Base-by-base conservation (phyloP, 1,140 invertebrate species). In the Neodiprion virginianus region DNA sequence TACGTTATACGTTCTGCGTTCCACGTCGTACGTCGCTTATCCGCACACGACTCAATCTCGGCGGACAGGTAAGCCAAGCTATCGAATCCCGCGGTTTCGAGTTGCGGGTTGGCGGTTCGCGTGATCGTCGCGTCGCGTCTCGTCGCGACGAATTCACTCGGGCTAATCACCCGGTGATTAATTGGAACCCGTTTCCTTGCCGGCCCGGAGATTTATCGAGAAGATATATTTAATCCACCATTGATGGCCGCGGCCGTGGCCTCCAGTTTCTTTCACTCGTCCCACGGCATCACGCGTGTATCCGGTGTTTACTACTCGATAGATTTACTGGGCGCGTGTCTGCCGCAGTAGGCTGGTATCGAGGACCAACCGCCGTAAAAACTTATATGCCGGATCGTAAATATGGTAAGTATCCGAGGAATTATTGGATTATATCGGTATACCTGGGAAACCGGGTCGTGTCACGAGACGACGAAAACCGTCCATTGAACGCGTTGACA, bases 321-420 rank as follows among this genome's bases (percentile, higher is more conserved):
- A 61, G 53, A 61, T 61, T 61, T 61, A 61, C 53, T 17, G 53
- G 53, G 53, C 53, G 53, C 53, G 53, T 61, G 53, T 61, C 53
- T 61, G 8, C n/a, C 11, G 11, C 53, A 61, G 53, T 40, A 7
- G 53, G 8, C 11, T 12, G 53, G 28, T 61, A 61, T 61, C 53
- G 53, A 40, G 53, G 53, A 61, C 8, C 53, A 17, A 8, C 53
- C 53, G n/a, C 53, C 53, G 8, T 61, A 61, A 61, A 61, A 61
- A 12, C 53, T 61, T 61, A 61, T 61, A 61, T 17, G 0, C 11
- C 53, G 8, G 53, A 12, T 61, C 53, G 53, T 61, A 61, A 61
- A 61, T 61, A 61, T 61, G 53, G 53, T 61, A 61, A 61, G 53
- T 61, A 61, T 61, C 53, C 11, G 53, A 61, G 4, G n/a, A 61